Evolutionary conservation across 2,888 invertebrate genomes (phyloP).

Genomic region (Acanthosepion esculentum): DNA sequence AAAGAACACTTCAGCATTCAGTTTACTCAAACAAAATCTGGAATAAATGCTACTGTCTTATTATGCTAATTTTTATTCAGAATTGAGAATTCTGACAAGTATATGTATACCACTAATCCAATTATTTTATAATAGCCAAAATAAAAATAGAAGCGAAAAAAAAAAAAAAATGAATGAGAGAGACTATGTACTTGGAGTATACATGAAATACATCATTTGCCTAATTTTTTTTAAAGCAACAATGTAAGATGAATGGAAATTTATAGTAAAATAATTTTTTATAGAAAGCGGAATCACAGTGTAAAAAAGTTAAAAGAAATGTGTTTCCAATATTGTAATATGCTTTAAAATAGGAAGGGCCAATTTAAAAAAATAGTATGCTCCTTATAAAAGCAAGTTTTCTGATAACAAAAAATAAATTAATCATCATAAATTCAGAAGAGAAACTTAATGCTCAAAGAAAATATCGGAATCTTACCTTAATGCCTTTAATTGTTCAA

Average conservation of each 20-base stretch:
- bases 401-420: background rate
- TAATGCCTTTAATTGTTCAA: background rate
- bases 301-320: background rate
- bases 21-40: background rate
- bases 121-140: background rate
- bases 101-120: background rate
- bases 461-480: background rate
- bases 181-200: background rate
- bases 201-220: too few species aligned
- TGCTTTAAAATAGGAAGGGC: background rate
- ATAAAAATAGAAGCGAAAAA: background rate
- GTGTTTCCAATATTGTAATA: background rate
- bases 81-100: background rate
- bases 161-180: background rate
- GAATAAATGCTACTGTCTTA: background rate
- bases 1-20: too few species aligned
- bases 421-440: background rate
- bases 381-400: background rate
- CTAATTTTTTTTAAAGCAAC: too few species aligned
- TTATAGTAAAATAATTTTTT: background rate
- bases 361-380: background rate
- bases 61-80: background rate
- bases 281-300: background rate
- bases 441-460: background rate
- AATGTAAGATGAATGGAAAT: background rate